Conservation (phyloP, 2,113 vertebrate genomes). For the Onychorhynchus coronatus region DNA sequence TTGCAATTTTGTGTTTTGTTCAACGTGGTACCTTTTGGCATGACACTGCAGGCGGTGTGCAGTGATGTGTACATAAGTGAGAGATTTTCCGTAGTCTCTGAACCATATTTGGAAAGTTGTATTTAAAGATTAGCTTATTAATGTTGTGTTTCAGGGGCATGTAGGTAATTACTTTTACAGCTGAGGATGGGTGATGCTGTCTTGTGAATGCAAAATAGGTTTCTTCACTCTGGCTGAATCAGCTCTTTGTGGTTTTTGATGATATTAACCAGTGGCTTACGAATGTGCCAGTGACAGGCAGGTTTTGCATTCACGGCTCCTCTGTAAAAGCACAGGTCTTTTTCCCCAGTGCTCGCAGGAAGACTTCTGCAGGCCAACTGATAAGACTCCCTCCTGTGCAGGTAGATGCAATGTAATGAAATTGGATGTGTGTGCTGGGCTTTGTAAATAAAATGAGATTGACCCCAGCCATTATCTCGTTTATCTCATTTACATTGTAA, state of each 20-base stretch:
- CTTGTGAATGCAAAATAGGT: slow-evolving; percentile 49
- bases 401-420: slow-evolving; percentile 73
- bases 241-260: slow-evolving; percentile 37
- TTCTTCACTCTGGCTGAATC: slow-evolving; percentile 46
- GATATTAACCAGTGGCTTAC: slow-evolving; percentile 49
- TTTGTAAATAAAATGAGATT: slow-evolving; percentile 77
- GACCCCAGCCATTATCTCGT: slow-evolving; percentile 77
- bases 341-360: neutral
- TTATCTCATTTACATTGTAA: slow-evolving; percentile 86
- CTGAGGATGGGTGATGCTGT: slow-evolving; percentile 24
- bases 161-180: slow-evolving; percentile 63
- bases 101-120: slow-evolving; percentile 53
- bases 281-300: neutral
- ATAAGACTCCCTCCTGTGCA: slow-evolving; percentile 66
- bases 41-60: neutral
- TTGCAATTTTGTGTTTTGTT: neutral
- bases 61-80: neutral
- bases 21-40: neutral
- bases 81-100: slow-evolving; percentile 32
- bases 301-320: slow-evolving; percentile 28
- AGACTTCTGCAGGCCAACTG: slow-evolving; percentile 68
- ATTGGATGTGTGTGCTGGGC: slow-evolving; percentile 68
- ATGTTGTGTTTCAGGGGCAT: slow-evolving; percentile 55
- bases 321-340: slow-evolving; percentile 9
- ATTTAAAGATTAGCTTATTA: slow-evolving; percentile 67